Evolutionary conservation across 2,888 invertebrate genomes (phyloP).

Genomic region (Sabatieria punctata): DNA sequence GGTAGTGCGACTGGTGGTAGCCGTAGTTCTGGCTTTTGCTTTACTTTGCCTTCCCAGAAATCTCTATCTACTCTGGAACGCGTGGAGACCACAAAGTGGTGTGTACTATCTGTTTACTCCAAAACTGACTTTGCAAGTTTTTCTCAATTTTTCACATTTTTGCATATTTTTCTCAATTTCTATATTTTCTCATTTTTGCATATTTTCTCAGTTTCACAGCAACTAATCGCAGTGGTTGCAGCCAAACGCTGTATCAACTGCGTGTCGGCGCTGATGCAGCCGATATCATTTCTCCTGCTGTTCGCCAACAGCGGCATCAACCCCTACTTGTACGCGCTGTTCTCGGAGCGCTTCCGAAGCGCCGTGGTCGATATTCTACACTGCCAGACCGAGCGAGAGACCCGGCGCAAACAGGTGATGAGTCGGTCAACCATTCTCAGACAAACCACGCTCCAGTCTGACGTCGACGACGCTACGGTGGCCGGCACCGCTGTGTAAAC

Average conservation of each 20-base stretch:
- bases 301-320: slow-evolving; percentile 79
- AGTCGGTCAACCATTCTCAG: too few species aligned
- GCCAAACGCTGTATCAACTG: too few species aligned
- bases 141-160: neutral
- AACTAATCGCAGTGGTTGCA: too few species aligned
- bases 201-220: too few species aligned
- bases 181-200: too few species aligned
- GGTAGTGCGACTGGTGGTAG: slow-evolving; percentile 70
- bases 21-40: slow-evolving; percentile 70
- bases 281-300: slow-evolving; percentile 64
- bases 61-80: slow-evolving; percentile 41
- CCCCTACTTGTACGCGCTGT: slow-evolving; percentile 70
- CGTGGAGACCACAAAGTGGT: too few species aligned
- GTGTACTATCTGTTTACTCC: neutral
- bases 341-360: slow-evolving; percentile 60
- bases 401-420: too few species aligned
- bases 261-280: slow-evolving; percentile 39
- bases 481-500: too few species aligned
- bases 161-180: neutral
- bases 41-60: slow-evolving; percentile 75
- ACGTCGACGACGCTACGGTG: too few species aligned
- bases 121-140: too few species aligned
- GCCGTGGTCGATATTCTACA: slow-evolving; percentile 63
- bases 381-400: too few species aligned
- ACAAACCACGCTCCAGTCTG: too few species aligned